These are phyloP conservation scores for Caenorhabditis macrosperma DNA, from an alignment of 2,888 invertebrate species.

Conservation along the genomic window DNA sequence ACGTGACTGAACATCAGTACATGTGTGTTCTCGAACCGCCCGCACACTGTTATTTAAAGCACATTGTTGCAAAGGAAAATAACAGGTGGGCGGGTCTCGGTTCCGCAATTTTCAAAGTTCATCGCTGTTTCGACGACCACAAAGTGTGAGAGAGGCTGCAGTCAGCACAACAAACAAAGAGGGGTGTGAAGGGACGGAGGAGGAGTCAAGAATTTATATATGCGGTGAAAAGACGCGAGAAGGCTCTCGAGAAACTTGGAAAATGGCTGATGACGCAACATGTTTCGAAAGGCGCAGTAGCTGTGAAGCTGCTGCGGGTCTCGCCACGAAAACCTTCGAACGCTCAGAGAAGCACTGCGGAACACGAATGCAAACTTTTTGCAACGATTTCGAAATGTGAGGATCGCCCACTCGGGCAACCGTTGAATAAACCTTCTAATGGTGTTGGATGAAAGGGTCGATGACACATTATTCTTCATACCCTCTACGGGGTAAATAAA, in stretches of 20 bases:
- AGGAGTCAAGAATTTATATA: background rate
- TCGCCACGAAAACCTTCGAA: background rate
- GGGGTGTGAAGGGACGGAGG: background rate
- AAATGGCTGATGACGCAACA: background rate
- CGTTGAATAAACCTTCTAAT: background rate
- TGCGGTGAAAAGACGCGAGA: background rate
- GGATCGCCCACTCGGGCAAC: background rate
- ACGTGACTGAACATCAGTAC: background rate
- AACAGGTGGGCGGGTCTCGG: background rate
- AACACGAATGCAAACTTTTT: background rate
- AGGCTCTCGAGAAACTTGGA: background rate
- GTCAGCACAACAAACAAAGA: background rate
- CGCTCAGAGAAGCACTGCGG: background rate
- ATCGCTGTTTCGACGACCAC: background rate
- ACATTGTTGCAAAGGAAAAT: background rate
- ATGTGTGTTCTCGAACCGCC: background rate
- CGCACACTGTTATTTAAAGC: background rate
- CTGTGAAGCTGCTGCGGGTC: conserved; percentile 7
- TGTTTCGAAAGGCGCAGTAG: conserved; percentile 6
- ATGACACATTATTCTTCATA: background rate
- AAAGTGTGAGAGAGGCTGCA: background rate
- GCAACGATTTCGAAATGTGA: background rate
- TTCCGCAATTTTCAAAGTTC: background rate
- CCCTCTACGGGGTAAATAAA: background rate
- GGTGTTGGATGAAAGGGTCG: no score